Evolutionary conservation across 2,888 invertebrate genomes (phyloP).

Genomic region (Zaprionus bogoriensis): DNA sequence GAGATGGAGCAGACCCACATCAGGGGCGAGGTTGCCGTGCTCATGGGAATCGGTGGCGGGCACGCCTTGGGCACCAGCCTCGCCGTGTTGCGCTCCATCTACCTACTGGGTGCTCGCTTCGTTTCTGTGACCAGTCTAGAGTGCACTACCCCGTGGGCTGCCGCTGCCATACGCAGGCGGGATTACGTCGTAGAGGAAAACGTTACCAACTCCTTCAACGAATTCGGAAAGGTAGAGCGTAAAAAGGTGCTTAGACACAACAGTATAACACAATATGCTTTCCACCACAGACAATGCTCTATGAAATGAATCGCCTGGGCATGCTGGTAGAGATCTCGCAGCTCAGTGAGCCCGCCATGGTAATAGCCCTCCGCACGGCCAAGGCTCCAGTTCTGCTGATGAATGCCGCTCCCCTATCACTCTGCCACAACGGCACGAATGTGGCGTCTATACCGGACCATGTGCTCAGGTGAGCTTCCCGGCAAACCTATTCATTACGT

Average conservation of each 20-base stretch:
- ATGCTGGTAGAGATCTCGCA: constrained; percentile 88
- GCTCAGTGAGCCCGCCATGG: constrained; percentile 86
- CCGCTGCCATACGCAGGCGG: constrained; percentile 79
- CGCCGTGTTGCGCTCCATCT: constrained; percentile 87
- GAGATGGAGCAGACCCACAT: constrained; percentile 86
- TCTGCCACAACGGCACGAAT: constrained; percentile 88
- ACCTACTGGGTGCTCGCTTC: constrained; percentile 86
- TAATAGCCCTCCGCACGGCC: constrained; percentile 85
- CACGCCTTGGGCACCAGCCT: constrained; percentile 88
- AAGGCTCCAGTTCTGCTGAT: constrained; percentile 87
- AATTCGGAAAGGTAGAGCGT: constrained; percentile 82
- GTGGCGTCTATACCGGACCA: constrained; percentile 92
- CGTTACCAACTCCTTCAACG: constrained; percentile 81
- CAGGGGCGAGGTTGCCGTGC: constrained; percentile 85
- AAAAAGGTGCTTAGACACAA: not conserved
- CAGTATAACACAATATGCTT: not conserved
- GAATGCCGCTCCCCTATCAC: constrained; percentile 86
- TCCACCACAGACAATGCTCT: constrained; percentile 84
- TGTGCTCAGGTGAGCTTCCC: constrained; percentile 84
- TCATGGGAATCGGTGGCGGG: constrained; percentile 87
- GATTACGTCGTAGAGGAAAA: constrained; percentile 81
- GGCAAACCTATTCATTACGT: not conserved
- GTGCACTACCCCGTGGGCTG: constrained; percentile 87
- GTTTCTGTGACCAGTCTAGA: constrained; percentile 87
- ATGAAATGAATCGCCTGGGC: constrained; percentile 88